Conservation (phyloP, 2,888 invertebrate genomes). For the Xanthorhoe designata region DNA sequence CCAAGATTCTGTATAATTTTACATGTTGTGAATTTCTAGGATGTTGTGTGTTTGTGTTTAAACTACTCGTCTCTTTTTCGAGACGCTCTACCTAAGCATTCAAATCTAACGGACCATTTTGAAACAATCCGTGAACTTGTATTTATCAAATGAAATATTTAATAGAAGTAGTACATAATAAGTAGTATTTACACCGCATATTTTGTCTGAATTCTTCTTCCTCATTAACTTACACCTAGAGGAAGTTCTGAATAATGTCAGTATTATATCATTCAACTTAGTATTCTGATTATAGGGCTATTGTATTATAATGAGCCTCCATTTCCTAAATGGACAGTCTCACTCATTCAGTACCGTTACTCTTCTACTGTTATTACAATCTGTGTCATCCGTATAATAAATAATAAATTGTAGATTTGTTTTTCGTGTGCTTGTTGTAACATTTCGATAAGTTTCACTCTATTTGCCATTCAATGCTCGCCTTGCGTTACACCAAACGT, state of each 20-base stretch:
- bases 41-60: neutral
- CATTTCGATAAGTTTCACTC: conserved; percentile 14
- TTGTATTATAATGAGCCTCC: conserved; percentile 51
- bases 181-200: neutral
- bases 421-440: conserved; percentile 15
- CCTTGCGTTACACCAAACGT: neutral
- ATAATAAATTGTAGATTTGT: conserved; percentile 52
- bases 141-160: neutral
- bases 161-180: neutral
- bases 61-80: neutral
- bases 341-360: conserved; percentile 62
- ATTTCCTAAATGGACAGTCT: conserved; percentile 49
- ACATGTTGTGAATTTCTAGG: neutral
- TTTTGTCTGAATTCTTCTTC: neutral
- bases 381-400: conserved; percentile 51
- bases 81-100: neutral
- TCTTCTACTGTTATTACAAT: conserved; percentile 18
- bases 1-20: neutral
- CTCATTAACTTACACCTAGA: conserved; percentile 13
- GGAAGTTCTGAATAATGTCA: conserved; percentile 32
- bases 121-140: neutral
- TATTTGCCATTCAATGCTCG: neutral
- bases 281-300: conserved; percentile 44
- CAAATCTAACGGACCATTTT: neutral
- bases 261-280: conserved; percentile 41